Evolutionary conservation across 2,113 vertebrate genomes (phyloP), one percentile per base, ranked within the genome.

Genomic region (Strix uralensis): DNA sequence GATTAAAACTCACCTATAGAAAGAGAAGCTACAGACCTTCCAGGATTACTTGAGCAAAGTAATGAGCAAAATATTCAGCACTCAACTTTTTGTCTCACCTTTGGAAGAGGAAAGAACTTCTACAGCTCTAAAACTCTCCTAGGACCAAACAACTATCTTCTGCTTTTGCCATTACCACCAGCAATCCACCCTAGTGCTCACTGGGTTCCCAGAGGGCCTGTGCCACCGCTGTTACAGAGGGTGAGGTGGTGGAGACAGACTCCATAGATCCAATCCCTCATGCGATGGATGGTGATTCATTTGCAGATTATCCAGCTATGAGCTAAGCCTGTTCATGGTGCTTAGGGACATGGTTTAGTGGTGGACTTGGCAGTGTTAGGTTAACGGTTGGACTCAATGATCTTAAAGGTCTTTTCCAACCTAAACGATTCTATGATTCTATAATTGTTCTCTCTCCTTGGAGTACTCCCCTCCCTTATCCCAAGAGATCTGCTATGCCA

Each of bases 191-290:
- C 52, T 5, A 1, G 30, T 18, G 67, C 73, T 62, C 44, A 1
- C 3, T 0, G 27, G 3, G 10, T 5, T 36, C 55, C 58, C 77
- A 65, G 51, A 1, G 34, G 2, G 15, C 25, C 36, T 38, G 44
- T 61, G 44, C 57, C 44, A 38, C 54, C 47, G 3, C 2, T 5
- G 34, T 0, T 19, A 58, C 8, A 47, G 65, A 14, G 63, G 42
- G 12, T 1, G 19, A 25, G 52, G 12, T 6, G 51, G 55, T 81
- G 73, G 32, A 36, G 81, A 15, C 2, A 13, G 21, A 17, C 11
- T 7, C 83, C 57, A 22, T 1, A 13, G 51, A 52, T 16, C n/a
- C 5, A 2, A 2, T 22, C 57, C 72, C 25, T 52, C 30, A 5
- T 9, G 83, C 59, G 21, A 9, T 7, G 42, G 21, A 12, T 23